Evolutionary conservation across 1,140 invertebrate species (phyloP), one percentile per base, ranked within the genome.

Genomic region (Onthophagus taurus): DNA sequence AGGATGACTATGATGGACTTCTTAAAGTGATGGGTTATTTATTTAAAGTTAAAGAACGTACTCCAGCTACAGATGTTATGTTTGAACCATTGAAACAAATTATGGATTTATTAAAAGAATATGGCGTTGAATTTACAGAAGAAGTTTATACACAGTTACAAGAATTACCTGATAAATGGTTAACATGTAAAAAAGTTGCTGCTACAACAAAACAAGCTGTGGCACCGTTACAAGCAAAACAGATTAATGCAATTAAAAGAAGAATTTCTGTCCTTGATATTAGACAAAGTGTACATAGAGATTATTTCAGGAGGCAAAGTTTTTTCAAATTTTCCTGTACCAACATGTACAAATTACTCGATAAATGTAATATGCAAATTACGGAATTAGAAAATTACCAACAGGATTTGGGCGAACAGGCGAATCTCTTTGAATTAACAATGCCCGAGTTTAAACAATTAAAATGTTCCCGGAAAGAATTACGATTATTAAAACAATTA

Each of bases 91-190:
- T 92, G 1, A 75, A 84, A 58, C 78, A 89, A 38, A 83, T 78
- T 31, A 83, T 87, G 35, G 75, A 84, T 37, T 61, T 88, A 2
- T 63, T 89, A 1, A 77, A 75, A 46, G 64, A 71, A 3, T 88
- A 88, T 50, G 75, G 81, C n/a, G 79, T 87, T 1, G 77, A 82
- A 47, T 81, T 88, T 48, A 69, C 72, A 0, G 80, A 86, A 53
- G 75, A 74, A 23, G 70, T 70, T 7, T 67, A 72, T 48, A 69
- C 76, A 31, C 70, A 75, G 60, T 68, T 76, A 31, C 62, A 64
- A 64, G 80, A 88, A 55, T 64, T 97, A 19, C 92, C 92, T 0
- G 88, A 92, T 51, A 76, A 77, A 51, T 97, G 93, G 93, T 74
- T 65, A 20, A 83, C 81, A 46, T 76, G 88, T n/a, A 90, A 95